Evolutionary conservation across 1,140 invertebrate genomes (phyloP).

Genomic region (Nasonia longicornis): DNA sequence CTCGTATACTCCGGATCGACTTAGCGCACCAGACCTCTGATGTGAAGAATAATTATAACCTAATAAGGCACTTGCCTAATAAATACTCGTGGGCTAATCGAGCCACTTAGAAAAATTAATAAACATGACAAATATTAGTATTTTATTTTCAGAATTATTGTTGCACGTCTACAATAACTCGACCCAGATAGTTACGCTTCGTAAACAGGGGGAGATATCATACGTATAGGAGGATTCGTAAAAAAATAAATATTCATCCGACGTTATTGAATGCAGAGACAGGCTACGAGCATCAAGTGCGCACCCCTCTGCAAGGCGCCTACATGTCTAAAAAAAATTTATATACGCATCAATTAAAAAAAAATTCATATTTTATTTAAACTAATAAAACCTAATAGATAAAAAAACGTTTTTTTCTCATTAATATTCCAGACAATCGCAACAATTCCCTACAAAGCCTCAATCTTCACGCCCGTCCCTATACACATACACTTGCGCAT

Average conservation of each 20-base stretch:
- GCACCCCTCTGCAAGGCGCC: neutral
- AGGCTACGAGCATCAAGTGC: neutral
- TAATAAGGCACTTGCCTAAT: too few relatives aligned
- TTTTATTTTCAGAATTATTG: neutral
- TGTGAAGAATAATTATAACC: too few relatives aligned
- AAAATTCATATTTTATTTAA: too few relatives aligned
- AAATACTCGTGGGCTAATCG: too few relatives aligned
- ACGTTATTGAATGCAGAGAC: slow-evolving; percentile 1
- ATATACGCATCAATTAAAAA: neutral
- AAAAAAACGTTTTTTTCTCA: too few relatives aligned
- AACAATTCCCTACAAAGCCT: neutral
- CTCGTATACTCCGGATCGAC: neutral
- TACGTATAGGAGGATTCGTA: neutral
- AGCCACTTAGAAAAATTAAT: too few relatives aligned
- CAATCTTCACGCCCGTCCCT: neutral
- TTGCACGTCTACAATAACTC: neutral
- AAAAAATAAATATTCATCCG: neutral
- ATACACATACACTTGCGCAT: neutral
- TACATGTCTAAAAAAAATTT: neutral
- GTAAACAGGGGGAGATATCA: neutral
- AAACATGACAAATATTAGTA: too few relatives aligned
- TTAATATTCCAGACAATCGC: too few relatives aligned
- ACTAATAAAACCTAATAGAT: too few relatives aligned
- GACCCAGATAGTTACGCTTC: neutral
- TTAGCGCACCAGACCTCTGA: neutral